Evolutionary conservation across 2,888 invertebrate species (phyloP).

Genomic region (Brachylomia viminalis): DNA sequence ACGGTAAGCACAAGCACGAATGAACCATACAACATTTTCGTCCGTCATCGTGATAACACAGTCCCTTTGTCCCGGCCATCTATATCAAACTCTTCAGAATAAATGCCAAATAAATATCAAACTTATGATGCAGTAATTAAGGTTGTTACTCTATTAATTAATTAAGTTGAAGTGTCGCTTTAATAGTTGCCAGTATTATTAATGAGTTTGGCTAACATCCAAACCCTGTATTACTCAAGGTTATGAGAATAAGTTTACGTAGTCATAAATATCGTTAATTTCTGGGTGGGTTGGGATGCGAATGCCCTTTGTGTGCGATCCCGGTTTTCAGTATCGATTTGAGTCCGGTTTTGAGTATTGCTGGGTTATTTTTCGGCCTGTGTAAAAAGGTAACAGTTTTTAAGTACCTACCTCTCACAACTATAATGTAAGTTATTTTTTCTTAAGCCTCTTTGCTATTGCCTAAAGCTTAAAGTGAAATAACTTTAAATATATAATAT

Average conservation of each 20-base stretch:
- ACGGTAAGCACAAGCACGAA: neutral
- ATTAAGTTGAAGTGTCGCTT: constrained; percentile 69
- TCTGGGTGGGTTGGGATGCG: constrained; percentile 34
- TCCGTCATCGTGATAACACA: constrained; percentile 14
- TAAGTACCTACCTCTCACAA: neutral
- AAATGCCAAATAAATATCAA: constrained; percentile 63
- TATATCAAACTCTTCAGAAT: constrained; percentile 33
- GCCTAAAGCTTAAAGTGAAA: neutral
- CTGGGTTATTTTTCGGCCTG: constrained; percentile 1
- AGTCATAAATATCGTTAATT: constrained; percentile 65
- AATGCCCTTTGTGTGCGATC: constrained; percentile 32
- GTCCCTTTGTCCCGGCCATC: constrained; percentile 1
- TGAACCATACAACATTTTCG: neutral
- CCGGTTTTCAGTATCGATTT: constrained; percentile 29
- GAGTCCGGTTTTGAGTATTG: neutral
- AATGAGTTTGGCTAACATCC: constrained; percentile 72
- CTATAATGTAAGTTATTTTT: too few relatives aligned
- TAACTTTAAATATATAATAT: neutral
- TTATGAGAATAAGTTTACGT: constrained; percentile 63
- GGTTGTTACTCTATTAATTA: constrained; percentile 67
- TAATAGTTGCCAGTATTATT: constrained; percentile 71
- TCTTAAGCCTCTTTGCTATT: neutral
- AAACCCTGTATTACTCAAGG: constrained; percentile 68
- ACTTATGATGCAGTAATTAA: constrained; percentile 59
- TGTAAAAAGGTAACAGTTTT: neutral